These are phyloP conservation scores for Drosophila kuntzei DNA, from an alignment of 2,888 invertebrate genomes.

Conservation along the genomic window DNA sequence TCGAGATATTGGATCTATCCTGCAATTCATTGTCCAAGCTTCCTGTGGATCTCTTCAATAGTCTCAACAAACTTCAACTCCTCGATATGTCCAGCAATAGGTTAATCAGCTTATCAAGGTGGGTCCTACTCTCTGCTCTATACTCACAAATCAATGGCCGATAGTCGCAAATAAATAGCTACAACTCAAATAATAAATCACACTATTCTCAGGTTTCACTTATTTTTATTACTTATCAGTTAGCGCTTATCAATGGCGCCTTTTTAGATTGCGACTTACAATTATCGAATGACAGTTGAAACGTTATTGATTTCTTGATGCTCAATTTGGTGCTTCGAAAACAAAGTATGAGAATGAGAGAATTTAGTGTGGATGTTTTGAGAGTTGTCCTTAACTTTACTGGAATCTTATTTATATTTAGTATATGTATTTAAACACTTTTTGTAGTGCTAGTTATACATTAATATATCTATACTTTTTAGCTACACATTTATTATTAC, in stretches of 20 bases:
- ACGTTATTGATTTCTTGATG: conserved; percentile 8
- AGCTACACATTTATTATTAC: too few relatives aligned
- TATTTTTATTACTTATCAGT: conserved; percentile 8
- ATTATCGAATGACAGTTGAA: background rate
- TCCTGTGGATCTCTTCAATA: conserved; percentile 73
- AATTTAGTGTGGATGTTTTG: background rate
- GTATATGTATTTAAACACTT: too few relatives aligned
- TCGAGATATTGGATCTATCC: conserved; percentile 40
- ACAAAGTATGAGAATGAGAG: background rate
- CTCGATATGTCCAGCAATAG: conserved; percentile 89
- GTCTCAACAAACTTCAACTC: conserved; percentile 86
- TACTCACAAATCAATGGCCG: conserved; percentile 2
- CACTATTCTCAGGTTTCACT: background rate
- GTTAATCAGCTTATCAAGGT: conserved; percentile 87
- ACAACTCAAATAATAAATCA: conserved; percentile 12
- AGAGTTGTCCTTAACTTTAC: background rate
- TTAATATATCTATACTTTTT: too few relatives aligned
- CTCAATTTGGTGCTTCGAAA: background rate
- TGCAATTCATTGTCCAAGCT: conserved; percentile 34
- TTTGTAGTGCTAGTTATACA: too few relatives aligned
- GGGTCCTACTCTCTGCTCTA: conserved; percentile 70
- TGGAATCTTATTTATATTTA: too few relatives aligned
- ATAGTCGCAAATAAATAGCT: conserved; percentile 1
- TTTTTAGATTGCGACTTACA: conserved; percentile 12
- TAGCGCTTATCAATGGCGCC: conserved; percentile 23